Percentiles rank a stretch among this genome's conserved stretches.
phyloP scores from a whole-genome alignment of 2,888 invertebrate species.

The Trachelus tabidus region DNA sequence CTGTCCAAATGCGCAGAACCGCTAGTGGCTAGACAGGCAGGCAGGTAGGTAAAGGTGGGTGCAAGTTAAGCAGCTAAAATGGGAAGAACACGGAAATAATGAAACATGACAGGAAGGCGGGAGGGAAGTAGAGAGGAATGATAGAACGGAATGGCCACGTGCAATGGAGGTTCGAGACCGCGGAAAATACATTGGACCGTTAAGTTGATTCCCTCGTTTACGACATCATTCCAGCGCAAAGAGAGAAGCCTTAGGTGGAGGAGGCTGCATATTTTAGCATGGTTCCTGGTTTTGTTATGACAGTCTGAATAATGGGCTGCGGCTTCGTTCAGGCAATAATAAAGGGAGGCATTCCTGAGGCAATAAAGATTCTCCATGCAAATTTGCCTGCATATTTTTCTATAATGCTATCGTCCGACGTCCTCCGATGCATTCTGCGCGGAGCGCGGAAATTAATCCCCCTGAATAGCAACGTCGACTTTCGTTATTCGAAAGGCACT shows the following conservation, averaged over 20 bases:
- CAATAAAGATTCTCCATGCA: constrained; percentile 44
- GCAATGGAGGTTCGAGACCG: not conserved
- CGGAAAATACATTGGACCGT: constrained; percentile 36
- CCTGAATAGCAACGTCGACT: not conserved
- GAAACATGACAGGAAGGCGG: not conserved
- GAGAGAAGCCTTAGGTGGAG: constrained; percentile 13
- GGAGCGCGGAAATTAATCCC: constrained; percentile 9
- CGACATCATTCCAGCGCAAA: constrained; percentile 20
- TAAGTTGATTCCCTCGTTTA: constrained; percentile 34
- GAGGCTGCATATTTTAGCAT: constrained; percentile 50
- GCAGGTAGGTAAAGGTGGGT: no score
- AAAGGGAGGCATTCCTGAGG: constrained; percentile 36
- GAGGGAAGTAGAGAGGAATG: not conserved
- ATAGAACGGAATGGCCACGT: not conserved
- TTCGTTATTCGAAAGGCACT: not conserved
- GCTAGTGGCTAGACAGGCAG: no score
- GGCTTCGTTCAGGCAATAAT: constrained; percentile 34
- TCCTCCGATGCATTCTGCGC: not conserved
- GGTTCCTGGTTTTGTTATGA: constrained; percentile 47
- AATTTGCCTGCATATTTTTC: constrained; percentile 43
- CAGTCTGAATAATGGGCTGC: constrained; percentile 43
- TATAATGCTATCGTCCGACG: constrained; percentile 28
- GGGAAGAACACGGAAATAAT: not conserved
- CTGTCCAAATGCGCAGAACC: no score
- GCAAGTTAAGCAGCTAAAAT: no score